phyloP scores from a whole-genome alignment of 2,113 vertebrate genomes.

The human region DNA sequence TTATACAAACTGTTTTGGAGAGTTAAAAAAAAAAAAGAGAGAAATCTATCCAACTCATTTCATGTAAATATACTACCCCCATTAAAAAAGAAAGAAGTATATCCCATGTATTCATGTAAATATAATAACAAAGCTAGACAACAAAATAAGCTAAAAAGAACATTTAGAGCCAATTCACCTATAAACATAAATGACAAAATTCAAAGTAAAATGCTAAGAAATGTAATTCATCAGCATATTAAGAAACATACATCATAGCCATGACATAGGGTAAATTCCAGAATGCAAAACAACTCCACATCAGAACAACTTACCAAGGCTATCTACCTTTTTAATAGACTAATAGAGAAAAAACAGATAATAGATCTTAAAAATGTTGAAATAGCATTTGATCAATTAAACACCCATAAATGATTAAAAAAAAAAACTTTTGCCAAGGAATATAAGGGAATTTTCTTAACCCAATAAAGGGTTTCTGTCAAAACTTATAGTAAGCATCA shows the following conservation, averaged over 20 bases:
- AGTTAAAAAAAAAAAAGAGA: neutral
- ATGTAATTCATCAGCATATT: neutral
- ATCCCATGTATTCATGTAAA: neutral
- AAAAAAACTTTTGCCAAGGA: neutral
- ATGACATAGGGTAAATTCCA: neutral
- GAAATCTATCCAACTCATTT: neutral
- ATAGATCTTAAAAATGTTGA: neutral
- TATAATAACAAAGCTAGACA: neutral
- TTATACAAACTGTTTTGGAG: neutral
- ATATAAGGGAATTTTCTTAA: slow-evolving; percentile 32
- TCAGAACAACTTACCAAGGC: neutral
- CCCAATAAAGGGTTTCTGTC: neutral
- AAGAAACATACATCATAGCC: neutral
- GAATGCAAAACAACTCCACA: neutral
- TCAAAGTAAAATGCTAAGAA: slow-evolving; percentile 43
- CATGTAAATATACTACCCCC: neutral
- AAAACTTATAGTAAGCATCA: neutral
- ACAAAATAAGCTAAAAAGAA: slow-evolving; percentile 16
- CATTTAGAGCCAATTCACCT: neutral
- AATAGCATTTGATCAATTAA: neutral
- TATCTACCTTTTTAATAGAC: slow-evolving; percentile 17
- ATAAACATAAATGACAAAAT: neutral
- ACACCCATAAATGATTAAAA: neutral
- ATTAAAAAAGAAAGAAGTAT: neutral
- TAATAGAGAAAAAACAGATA: neutral